phyloP scores from a whole-genome alignment of 92 coral and sea anemone genomes.

The Umimayanthus chanpuru region DNA sequence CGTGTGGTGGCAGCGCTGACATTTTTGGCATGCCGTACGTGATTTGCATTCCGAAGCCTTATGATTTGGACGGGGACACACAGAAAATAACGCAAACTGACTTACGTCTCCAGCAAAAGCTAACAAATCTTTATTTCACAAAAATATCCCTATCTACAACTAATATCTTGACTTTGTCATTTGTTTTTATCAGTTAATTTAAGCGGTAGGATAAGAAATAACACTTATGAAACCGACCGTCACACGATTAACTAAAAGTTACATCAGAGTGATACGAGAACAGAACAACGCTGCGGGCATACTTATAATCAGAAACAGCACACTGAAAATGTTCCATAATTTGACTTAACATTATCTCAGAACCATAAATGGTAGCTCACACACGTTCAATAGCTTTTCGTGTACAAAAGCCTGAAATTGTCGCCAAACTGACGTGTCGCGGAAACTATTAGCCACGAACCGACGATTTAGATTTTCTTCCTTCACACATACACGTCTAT shows the following conservation, averaged over 20 bases:
- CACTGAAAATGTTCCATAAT: neutral
- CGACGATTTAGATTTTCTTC: neutral
- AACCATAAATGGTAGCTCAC: neutral
- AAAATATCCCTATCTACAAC: slow-evolving; percentile 39
- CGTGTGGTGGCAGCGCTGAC: no score
- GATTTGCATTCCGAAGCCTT: no score
- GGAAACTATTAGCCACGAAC: no score
- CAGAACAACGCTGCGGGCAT: neutral
- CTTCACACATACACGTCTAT: neutral
- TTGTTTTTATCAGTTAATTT: slow-evolving; percentile 3
- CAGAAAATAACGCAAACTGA: neutral
- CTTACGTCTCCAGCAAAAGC: neutral
- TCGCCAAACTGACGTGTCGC: neutral
- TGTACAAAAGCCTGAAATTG: neutral
- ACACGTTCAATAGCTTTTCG: no score
- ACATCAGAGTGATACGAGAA: neutral
- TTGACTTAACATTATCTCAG: neutral
- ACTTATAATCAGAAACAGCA: neutral
- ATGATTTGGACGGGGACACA: no score
- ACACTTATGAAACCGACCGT: neutral
- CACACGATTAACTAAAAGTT: neutral
- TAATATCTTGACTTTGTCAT: slow-evolving; percentile 17
- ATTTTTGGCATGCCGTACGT: no score
- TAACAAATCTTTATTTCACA: slow-evolving; percentile 17
- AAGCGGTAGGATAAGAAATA: neutral